These are phyloP conservation scores for Pterocles gutturalis DNA, from an alignment of 2,113 vertebrate species.

Conservation along the genomic window DNA sequence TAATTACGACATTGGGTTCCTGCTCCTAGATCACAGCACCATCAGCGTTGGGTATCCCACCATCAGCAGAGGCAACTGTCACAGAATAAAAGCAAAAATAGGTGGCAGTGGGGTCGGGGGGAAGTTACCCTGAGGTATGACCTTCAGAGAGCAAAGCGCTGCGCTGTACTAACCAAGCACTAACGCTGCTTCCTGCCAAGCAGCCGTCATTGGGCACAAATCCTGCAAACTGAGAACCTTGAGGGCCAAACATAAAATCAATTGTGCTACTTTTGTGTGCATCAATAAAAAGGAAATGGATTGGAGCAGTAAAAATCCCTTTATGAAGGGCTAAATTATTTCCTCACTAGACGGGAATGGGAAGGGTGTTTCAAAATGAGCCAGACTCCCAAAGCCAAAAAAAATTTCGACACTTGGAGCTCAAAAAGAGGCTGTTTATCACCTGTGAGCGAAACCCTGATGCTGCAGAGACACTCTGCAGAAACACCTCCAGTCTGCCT, in stretches of 20 bases:
- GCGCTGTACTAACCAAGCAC: background rate
- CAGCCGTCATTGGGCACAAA: background rate
- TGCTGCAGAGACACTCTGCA: background rate
- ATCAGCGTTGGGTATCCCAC: background rate
- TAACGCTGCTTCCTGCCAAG: background rate
- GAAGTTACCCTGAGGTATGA: background rate
- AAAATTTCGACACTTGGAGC: background rate
- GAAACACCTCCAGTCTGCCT: background rate
- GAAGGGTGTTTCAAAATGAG: background rate
- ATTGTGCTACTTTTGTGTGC: background rate
- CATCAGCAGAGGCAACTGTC: accelerated
- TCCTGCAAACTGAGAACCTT: background rate
- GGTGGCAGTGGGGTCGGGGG: too few relatives aligned
- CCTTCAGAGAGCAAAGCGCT: background rate
- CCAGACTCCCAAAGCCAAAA: background rate
- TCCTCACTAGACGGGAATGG: background rate
- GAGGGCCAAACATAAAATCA: background rate
- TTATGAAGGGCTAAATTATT: background rate
- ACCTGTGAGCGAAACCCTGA: background rate
- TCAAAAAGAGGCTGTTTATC: background rate
- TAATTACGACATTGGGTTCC: background rate
- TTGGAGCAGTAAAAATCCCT: background rate
- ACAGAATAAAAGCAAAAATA: background rate
- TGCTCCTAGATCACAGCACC: background rate
- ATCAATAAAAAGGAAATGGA: background rate